Percentiles rank a stretch among this genome's conserved stretches.
Evolutionary conservation across 2,113 vertebrate species (phyloP).

Genomic region (Tonatia bakeri): DNA sequence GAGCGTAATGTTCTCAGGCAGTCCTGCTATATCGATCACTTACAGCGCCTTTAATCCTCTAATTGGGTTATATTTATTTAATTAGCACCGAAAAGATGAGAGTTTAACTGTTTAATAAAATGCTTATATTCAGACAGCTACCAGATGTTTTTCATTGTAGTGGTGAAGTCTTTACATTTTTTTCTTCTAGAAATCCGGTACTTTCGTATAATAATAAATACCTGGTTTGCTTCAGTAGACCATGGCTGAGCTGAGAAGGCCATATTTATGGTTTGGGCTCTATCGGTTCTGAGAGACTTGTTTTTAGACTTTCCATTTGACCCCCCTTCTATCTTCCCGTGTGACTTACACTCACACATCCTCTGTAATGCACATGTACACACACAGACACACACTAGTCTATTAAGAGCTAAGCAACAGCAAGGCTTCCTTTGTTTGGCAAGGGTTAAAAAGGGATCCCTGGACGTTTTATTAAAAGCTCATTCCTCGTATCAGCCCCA

Average conservation of each 20-base stretch:
- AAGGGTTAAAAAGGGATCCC: not conserved
- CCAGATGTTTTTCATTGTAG: slow-evolving; percentile 73
- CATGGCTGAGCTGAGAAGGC: not conserved
- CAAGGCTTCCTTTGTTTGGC: not conserved
- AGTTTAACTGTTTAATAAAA: slow-evolving; percentile 70
- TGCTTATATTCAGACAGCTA: slow-evolving; percentile 52
- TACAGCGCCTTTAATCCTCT: slow-evolving; percentile 66
- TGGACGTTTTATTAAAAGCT: slow-evolving; percentile 35
- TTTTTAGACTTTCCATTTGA: not conserved
- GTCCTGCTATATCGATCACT: slow-evolving; percentile 25
- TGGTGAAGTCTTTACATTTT: not conserved
- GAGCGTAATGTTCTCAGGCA: slow-evolving; percentile 48
- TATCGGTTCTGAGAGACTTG: not conserved
- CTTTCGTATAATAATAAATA: slow-evolving; percentile 7
- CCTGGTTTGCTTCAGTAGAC: not conserved
- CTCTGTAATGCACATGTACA: not conserved
- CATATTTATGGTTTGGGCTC: not conserved
- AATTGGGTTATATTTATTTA: slow-evolving; percentile 74
- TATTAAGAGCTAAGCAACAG: not conserved
- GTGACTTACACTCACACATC: not conserved
- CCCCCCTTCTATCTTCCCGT: not conserved
- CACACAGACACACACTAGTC: not conserved
- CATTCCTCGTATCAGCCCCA: not conserved
- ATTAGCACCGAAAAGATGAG: slow-evolving; percentile 70
- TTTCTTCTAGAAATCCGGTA: slow-evolving; percentile 35